Evolutionary conservation across 2,888 invertebrate genomes (phyloP), one percentile per base, ranked within the genome.

Genomic region (Chymomyza fuscimana): DNA sequence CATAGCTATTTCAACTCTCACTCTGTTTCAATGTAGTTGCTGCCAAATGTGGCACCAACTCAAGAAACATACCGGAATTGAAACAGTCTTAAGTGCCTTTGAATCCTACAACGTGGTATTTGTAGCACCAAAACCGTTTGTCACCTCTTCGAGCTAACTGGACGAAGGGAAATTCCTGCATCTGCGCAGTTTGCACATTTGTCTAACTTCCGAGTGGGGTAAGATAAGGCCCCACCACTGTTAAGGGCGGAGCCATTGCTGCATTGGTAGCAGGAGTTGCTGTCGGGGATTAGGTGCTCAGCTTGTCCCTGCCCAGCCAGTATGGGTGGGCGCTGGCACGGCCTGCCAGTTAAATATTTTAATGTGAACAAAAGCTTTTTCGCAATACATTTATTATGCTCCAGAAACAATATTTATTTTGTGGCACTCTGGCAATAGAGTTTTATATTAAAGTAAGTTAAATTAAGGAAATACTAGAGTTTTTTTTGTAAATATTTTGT

Each of bases 191-290:
- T 76, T 46, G 68, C 74, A 73, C 62, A 69, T 67, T 60, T 59
- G 63, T 80, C 79, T 77, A 81, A 81, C 79, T 76, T 80, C 70
- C 77, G 82, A 82, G 80, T 71, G 78, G 78, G 40, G 75, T 78
- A 74, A 73, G 79, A 70, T 78, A 77, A 36, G 36, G 32, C 22
- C 52, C 58, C 15, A 19, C 29, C 75, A 74, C 72, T 69, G 65
- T 75, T 81, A 68, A 73, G 81, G 85, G 85, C 85, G 85, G 85
- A 86, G 85, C 79, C 85, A 81, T 63, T 73, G 70, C 65, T 74
- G 84, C 79, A 84, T 83, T 86, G 86, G 86, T 80, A 79, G 86
- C 80, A 63, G 65, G 69, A 61, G 65, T 64, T 72, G 69, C 54
- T 60, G 54, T 54, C 40, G 54, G 65, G 65, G 74, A 80, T 81